Percentiles rank a stretch among this genome's conserved stretches.
Conservation (phyloP, 2,113 vertebrate species). For the Tilapia sparmanii region DNA sequence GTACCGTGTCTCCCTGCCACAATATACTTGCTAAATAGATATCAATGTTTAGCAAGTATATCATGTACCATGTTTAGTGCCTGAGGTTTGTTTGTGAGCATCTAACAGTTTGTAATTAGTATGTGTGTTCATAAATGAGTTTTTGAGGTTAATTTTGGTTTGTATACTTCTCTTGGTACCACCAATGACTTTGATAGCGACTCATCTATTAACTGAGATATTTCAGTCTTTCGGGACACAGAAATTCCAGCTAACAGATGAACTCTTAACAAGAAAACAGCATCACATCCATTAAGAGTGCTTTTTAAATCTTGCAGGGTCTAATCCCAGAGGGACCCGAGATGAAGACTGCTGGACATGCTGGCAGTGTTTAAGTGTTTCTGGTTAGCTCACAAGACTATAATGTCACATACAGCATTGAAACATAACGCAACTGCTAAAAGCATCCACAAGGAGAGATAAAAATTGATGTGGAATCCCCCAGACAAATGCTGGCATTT, state of each 20-base stretch:
- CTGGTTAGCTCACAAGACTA: background rate
- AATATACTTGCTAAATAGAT: background rate
- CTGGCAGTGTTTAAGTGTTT: background rate
- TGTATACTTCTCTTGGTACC: background rate
- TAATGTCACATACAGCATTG: background rate
- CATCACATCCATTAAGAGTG: slow-evolving; percentile 7
- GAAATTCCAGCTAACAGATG: background rate
- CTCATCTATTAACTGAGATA: background rate
- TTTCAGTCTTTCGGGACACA: background rate
- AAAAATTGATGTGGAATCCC: background rate
- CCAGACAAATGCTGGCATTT: background rate
- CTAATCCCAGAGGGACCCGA: background rate
- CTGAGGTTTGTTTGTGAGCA: background rate
- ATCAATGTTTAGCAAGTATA: background rate
- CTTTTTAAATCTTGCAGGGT: background rate
- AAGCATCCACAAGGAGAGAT: background rate
- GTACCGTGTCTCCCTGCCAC: background rate
- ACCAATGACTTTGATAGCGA: background rate
- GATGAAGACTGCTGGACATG: background rate
- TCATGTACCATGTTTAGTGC: background rate
- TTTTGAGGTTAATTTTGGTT: background rate
- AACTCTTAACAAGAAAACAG: background rate
- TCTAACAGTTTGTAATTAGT: background rate
- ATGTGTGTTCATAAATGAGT: background rate
- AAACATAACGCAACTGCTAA: background rate